Conservation (phyloP, 2,797 vertebrate species). For the Sebastes taczanowskii region DNA sequence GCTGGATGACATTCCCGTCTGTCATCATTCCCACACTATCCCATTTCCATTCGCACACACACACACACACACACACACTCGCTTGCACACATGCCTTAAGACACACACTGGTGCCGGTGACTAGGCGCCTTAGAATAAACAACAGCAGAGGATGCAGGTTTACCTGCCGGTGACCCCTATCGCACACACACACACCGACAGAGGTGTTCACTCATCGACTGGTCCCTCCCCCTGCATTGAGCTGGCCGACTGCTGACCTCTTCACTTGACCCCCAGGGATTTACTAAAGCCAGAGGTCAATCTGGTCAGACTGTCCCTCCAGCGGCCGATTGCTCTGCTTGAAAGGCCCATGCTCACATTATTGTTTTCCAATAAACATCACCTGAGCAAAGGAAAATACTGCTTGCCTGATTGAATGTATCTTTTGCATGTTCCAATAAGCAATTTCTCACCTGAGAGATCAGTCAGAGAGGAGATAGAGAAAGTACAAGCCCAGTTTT, state of each 20-base stretch:
- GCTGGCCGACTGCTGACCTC: constrained; percentile 67
- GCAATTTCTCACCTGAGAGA: constrained; percentile 42
- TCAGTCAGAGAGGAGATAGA: neutral
- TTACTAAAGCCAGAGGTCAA: constrained; percentile 71
- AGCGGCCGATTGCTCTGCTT: constrained; percentile 54
- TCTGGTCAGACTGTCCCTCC: constrained; percentile 63
- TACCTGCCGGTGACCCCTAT: constrained; percentile 73
- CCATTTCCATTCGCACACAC: constrained; percentile 44
- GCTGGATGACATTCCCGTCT: constrained; percentile 78
- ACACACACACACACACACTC: constrained; percentile 4
- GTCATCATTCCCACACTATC: constrained; percentile 73
- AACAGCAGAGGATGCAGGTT: constrained; percentile 63
- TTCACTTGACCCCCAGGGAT: constrained; percentile 70
- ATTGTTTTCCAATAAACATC: constrained; percentile 70
- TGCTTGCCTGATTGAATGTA: constrained; percentile 37
- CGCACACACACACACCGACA: constrained; percentile 2
- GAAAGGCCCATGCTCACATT: constrained; percentile 50
- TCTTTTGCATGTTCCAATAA: constrained; percentile 40
- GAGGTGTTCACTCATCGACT: constrained; percentile 68
- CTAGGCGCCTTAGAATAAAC: constrained; percentile 71
- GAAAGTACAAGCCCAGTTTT: constrained; percentile 2
- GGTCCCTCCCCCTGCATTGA: constrained; percentile 51
- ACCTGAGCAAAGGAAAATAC: constrained; percentile 43
- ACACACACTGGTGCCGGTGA: constrained; percentile 32
- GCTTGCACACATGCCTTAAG: constrained; percentile 24